Conservation (phyloP, 92 coral and sea anemone species). For the Porites divaricata region DNA sequence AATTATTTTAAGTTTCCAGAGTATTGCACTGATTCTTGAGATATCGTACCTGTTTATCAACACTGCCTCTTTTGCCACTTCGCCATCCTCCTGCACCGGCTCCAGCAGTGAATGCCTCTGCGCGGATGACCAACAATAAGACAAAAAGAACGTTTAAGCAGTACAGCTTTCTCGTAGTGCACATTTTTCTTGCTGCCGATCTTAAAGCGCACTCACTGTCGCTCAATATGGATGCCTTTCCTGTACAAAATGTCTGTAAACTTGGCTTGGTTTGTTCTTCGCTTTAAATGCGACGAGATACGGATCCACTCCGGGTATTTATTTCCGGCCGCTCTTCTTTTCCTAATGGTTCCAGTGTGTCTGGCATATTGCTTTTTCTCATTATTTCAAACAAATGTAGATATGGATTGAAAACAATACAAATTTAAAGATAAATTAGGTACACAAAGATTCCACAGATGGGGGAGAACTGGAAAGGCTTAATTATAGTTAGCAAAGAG, state of each 20-base stretch:
- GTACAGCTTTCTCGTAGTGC: background rate
- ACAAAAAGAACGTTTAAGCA: background rate
- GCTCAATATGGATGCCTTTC: background rate
- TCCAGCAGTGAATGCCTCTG: constrained; percentile 38
- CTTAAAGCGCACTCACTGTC: no score
- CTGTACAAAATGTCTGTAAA: background rate
- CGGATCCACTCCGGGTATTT: constrained; percentile 2
- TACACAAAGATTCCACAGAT: background rate
- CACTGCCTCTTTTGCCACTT: constrained; percentile 7
- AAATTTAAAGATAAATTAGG: background rate
- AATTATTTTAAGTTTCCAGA: background rate
- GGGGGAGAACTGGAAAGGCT: background rate
- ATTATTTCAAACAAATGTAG: constrained; percentile 30
- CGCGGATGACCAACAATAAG: background rate
- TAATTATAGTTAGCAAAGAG: background rate
- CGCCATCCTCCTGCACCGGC: constrained; percentile 33
- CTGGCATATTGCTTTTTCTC: constrained; percentile 26
- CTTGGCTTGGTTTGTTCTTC: background rate
- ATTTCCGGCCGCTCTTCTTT: constrained; percentile 28
- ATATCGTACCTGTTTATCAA: constrained; percentile 12
- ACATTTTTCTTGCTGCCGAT: background rate
- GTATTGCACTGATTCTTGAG: background rate
- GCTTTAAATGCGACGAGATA: constrained; percentile 15
- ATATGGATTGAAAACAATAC: constrained; percentile 16
- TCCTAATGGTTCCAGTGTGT: constrained; percentile 16